Conservation (phyloP, 92 coral and sea anemone species). For the Parazoanthus swiftii region DNA sequence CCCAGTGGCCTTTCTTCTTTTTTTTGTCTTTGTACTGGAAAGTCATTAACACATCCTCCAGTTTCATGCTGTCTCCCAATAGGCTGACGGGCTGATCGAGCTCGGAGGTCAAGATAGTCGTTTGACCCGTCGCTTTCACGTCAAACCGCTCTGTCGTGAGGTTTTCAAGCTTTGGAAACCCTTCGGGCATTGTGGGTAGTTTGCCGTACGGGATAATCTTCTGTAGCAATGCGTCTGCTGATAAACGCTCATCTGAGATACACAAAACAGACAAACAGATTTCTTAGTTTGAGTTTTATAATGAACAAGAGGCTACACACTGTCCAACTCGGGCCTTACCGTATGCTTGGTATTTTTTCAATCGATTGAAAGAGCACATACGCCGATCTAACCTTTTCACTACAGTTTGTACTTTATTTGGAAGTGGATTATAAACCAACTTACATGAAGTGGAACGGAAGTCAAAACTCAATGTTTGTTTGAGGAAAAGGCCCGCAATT, state of each 20-base stretch:
- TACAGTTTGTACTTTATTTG: too few species aligned
- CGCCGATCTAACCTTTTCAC: too few species aligned
- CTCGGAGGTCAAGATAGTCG: conserved; percentile 79
- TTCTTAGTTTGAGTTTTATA: too few species aligned
- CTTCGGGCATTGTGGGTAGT: conserved; percentile 87
- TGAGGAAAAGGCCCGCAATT: neutral
- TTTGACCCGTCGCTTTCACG: conserved; percentile 67
- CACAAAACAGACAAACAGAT: neutral
- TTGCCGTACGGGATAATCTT: conserved; percentile 78
- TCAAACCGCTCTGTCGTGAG: conserved; percentile 90
- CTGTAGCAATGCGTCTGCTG: conserved; percentile 72
- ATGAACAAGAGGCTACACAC: neutral
- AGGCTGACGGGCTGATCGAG: conserved; percentile 83
- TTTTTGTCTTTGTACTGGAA: conserved; percentile 74
- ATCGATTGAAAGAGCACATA: too few species aligned
- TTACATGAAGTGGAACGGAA: too few species aligned
- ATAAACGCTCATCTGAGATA: conserved; percentile 59
- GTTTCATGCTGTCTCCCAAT: conserved; percentile 72
- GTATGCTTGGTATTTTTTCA: too few species aligned
- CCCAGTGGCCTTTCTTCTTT: conserved; percentile 74
- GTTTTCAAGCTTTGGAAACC: conserved; percentile 80
- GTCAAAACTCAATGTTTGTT: too few species aligned
- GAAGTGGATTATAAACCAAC: too few species aligned
- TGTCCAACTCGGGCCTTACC: too few species aligned
- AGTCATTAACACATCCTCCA: conserved; percentile 70